Evolutionary conservation across 35 echinoderm and acorn worm genomes (phyloP), one percentile per base, ranked within the genome.

Genomic region (Hemicentrotus pulcherrimus): DNA sequence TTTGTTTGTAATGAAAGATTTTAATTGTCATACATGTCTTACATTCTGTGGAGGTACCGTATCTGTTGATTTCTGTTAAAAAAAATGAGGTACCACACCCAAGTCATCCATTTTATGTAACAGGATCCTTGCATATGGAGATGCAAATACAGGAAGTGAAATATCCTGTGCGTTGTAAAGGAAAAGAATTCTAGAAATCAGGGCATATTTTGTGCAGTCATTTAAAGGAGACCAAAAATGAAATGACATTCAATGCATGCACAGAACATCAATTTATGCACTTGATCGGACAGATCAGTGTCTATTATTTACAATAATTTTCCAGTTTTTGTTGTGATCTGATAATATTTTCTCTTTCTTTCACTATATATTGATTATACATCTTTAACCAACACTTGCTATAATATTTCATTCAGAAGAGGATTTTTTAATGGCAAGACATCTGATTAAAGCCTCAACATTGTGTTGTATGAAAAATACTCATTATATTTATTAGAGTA

Each of bases 341-440:
- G 18, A 71, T 71, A 59, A 41, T 41, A 55, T 55, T 55, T 10
- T 55, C 50, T 15, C 12, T 55, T 55, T 78, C 65, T 78, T 78
- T 28, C 65, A 28, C 52, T 59, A 16, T 59, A 59, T 59, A 59
- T 59, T 16, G 19, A 78, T 78, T 78, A 14, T 55, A 55, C 35
- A 55, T 55, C 50, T 78, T 8, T 28, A 78, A 78, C 5, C 7
- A 8, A 78, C 65, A 78, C 65, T 28, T 24, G 61, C 61, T 8
- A 50, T 50, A 6, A 78, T 78, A 78, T 78, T 78, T 78, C 65
- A 78, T 78, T 78, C 65, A 78, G 65, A 78, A 78, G 65, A 78
- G 22, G 24, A 78, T 78, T n/a, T 78, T 24, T 78, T 59, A 14
- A 70, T 28, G 65, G 65, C 65, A n/a, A n/a, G n/a, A 28, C 18